These are phyloP conservation scores for Exocentrus adspersus DNA, from an alignment of 2,888 invertebrate species.

Conservation along the genomic window DNA sequence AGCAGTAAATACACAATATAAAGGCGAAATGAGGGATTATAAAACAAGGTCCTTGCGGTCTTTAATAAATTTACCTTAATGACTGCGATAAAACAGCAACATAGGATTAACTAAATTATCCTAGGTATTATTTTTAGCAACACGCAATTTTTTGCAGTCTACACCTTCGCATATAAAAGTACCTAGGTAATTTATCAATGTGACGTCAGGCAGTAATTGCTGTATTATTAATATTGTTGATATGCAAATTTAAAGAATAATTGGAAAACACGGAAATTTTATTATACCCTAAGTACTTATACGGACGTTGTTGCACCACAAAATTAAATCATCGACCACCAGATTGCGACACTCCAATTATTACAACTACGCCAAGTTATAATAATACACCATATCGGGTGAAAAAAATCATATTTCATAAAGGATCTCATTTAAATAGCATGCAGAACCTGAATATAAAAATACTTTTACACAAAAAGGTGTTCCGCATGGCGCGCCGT, in stretches of 20 bases:
- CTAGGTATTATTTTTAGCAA: conserved; percentile 3
- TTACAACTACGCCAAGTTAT: no score
- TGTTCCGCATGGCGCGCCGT: background rate
- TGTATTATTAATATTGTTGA: background rate
- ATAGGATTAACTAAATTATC: background rate
- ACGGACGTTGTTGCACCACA: background rate
- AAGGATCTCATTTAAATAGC: no score
- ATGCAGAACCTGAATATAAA: background rate
- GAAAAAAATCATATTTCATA: no score
- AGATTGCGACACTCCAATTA: no score
- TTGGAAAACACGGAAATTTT: background rate
- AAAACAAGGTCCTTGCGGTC: background rate
- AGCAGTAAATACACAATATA: no score
- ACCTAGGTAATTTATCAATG: background rate
- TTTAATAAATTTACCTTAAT: background rate
- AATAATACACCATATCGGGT: no score
- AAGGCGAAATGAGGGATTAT: no score
- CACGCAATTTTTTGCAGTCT: background rate
- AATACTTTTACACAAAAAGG: background rate
- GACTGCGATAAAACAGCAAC: background rate
- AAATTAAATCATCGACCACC: background rate
- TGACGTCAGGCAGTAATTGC: background rate
- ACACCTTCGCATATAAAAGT: background rate
- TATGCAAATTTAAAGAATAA: background rate
- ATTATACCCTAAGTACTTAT: background rate